Percentiles rank a stretch among this genome's conserved stretches.
Conservation (phyloP, 2,797 vertebrate genomes). For the Vultur gryphus region DNA sequence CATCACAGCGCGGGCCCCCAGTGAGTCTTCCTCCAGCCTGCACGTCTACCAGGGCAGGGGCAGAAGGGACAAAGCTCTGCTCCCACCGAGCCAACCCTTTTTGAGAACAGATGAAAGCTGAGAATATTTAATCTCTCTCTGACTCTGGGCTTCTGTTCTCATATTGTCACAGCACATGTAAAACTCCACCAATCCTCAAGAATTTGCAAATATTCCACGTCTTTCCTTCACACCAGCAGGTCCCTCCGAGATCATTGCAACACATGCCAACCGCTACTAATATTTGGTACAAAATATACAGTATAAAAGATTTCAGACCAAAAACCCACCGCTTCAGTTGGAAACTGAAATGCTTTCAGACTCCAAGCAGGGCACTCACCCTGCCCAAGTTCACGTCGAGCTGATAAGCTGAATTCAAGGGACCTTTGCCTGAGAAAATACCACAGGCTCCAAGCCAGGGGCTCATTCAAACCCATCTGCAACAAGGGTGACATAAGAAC, state of each 20-base stretch:
- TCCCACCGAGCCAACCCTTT: not conserved
- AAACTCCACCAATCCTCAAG: not conserved
- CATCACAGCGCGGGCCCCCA: rapidly evolving
- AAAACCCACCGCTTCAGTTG: rapidly evolving
- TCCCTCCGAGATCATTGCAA: not conserved
- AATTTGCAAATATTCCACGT: not conserved
- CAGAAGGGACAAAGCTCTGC: not conserved
- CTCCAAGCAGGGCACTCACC: not conserved
- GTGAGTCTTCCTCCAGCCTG: not conserved
- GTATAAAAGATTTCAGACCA: not conserved
- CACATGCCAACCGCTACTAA: not conserved
- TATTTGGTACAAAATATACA: not conserved
- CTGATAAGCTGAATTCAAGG: not conserved
- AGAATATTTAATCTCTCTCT: not conserved
- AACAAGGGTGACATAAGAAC: not conserved
- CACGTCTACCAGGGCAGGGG: not conserved
- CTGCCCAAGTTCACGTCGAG: rapidly evolving
- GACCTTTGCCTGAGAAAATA: not conserved
- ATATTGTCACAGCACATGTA: not conserved
- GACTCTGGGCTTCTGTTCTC: not conserved
- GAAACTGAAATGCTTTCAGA: not conserved
- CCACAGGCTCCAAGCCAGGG: not conserved
- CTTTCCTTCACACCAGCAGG: not conserved
- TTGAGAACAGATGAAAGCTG: not conserved
- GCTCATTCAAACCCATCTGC: not conserved